These are phyloP conservation scores for Arizona elegans DNA, from an alignment of 2,113 vertebrate genomes.

Conservation along the genomic window DNA sequence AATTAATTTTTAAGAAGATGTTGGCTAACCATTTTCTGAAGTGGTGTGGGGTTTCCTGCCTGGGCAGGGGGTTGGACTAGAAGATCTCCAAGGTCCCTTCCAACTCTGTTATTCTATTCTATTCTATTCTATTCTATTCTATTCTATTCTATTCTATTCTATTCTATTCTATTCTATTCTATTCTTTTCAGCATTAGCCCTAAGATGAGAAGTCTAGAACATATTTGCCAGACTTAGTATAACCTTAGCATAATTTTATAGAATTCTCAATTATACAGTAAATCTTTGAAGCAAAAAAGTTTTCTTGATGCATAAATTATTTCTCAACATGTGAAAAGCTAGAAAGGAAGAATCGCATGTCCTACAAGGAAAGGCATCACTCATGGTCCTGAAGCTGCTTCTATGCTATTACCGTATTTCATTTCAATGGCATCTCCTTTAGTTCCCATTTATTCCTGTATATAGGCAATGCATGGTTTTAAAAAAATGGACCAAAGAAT, in stretches of 20 bases:
- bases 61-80: too few relatives aligned
- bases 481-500: neutral
- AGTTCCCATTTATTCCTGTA: neutral
- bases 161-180: too few relatives aligned
- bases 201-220: neutral
- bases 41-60: too few relatives aligned
- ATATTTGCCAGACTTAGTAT: neutral
- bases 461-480: neutral
- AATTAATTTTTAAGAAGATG: too few relatives aligned
- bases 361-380: neutral
- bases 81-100: too few relatives aligned
- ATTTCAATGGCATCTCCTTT: neutral
- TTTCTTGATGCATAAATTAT: neutral
- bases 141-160: too few relatives aligned
- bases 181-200: neutral
- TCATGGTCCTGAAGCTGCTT: neutral
- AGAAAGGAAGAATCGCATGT: neutral
- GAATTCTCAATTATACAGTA: neutral
- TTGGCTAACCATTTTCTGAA: too few relatives aligned
- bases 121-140: too few relatives aligned
- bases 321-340: neutral
- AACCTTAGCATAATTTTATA: neutral
- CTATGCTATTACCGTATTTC: neutral
- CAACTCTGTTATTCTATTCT: too few relatives aligned
- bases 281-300: neutral